Percentiles rank a stretch among this genome's conserved stretches.
These are phyloP conservation scores for Spilogale gracilis DNA, from an alignment of 2,113 vertebrate genomes.

Conservation along the genomic window DNA sequence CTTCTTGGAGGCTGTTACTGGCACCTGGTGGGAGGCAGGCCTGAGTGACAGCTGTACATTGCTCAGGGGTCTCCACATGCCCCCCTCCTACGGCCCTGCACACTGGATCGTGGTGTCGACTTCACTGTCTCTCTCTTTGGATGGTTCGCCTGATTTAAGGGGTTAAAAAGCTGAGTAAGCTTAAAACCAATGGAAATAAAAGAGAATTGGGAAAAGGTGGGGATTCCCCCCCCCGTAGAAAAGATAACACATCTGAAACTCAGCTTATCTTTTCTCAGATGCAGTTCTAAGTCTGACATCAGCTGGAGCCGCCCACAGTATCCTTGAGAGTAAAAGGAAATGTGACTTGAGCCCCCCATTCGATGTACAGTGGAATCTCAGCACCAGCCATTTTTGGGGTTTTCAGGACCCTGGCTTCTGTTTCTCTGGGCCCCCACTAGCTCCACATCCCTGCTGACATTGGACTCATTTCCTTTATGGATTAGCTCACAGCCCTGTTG, in stretches of 20 bases:
- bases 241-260: background rate
- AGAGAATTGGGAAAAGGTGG: background rate
- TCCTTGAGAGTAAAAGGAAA: background rate
- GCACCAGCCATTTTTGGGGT: background rate
- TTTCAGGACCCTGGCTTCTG: background rate
- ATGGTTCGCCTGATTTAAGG: background rate
- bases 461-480: background rate
- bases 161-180: background rate
- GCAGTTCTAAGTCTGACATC: background rate
- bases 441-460: background rate
- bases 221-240: background rate
- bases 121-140: background rate
- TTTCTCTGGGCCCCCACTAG: background rate
- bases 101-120: fast-evolving
- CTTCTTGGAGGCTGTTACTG: background rate
- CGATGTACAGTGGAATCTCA: background rate
- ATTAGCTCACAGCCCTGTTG: background rate
- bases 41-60: background rate
- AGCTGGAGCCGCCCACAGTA: background rate
- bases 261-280: background rate
- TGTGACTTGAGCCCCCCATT: background rate
- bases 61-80: background rate
- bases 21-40: background rate
- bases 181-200: background rate
- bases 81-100: background rate